Evolutionary conservation across 2,888 invertebrate genomes (phyloP).

Genomic region (Drosophila vallismaia): DNA sequence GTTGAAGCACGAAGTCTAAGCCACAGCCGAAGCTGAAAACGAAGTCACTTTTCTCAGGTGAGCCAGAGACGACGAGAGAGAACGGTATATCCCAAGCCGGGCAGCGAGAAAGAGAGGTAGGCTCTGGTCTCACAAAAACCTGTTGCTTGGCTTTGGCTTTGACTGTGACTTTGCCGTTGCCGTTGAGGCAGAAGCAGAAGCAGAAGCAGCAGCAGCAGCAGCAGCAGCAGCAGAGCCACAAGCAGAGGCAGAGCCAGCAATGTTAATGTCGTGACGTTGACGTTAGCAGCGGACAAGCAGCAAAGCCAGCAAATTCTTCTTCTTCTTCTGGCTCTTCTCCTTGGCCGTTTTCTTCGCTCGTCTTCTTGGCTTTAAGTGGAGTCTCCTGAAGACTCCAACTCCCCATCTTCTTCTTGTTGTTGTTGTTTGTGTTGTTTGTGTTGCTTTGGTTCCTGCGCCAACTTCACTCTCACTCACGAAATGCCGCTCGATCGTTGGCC

Average conservation of each 20-base stretch:
- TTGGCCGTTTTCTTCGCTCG: background rate
- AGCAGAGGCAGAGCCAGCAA: conserved; percentile 15
- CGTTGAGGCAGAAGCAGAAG: conserved; percentile 15
- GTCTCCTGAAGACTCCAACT: conserved; percentile 45
- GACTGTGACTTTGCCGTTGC: conserved; percentile 80
- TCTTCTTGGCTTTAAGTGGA: conserved; percentile 33
- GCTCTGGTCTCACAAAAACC: conserved; percentile 52
- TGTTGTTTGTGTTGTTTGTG: conserved; percentile 43
- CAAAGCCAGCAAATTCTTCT: conserved; percentile 6
- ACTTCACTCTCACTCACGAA: conserved; percentile 73
- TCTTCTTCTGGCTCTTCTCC: conserved; percentile 7
- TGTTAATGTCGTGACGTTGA: conserved; percentile 44
- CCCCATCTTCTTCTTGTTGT: conserved; percentile 38
- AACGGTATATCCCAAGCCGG: conserved; percentile 10
- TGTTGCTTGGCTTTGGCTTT: conserved; percentile 74
- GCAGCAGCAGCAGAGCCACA: background rate
- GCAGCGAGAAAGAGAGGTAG: conserved; percentile 24
- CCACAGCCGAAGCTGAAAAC: conserved; percentile 23
- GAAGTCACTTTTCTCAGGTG: conserved; percentile 16
- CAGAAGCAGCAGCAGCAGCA: conserved; percentile 11
- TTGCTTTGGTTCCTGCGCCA: conserved; percentile 66
- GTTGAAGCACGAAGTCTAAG: conserved; percentile 22
- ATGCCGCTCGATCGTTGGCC: conserved; percentile 66
- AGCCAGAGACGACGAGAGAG: conserved; percentile 15
- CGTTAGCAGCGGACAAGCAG: conserved; percentile 19